Evolutionary conservation across 2,113 vertebrate genomes (phyloP), one percentile per base, ranked within the genome.

Genomic region (Sarotherodon lohbergeri): DNA sequence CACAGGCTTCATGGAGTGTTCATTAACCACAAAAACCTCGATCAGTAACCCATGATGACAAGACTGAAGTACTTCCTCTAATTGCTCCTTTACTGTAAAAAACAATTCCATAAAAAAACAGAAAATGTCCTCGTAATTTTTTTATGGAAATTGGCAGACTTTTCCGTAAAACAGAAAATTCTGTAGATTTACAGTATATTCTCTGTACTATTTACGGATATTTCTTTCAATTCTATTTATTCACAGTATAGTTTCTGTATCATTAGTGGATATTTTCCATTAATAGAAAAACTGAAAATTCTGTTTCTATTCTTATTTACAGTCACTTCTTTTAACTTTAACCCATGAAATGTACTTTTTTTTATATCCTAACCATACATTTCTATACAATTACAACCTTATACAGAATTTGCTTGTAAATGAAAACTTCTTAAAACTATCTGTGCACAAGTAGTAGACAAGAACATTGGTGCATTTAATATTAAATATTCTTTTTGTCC

Each of bases 221-320:
- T 39, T 39, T 39, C 36, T 8, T 39, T 9, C 8, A 39, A 39
- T 39, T 9, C 36, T 7, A 3, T 7, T 34, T 34, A 34, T 36
- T 63, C 32, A n/a, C 0, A 0, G 19, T 0, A 66, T 39, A 3
- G 1, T 66, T n/a, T 66, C 34, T 66, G 17, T 39, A 39, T 66
- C 61, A 66, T 66, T n/a, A 66, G 1, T 12, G 17, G 34, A 66
- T 0, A 66, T 39, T 66, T 66, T 1, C 34, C 34, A 13, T 39
- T 66, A 39, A 39, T n/a, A 66, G 17, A 66, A 66, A 39, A 66
- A 39, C 10, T n/a, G 17, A 0, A 66, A 66, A 66, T 66, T 39
- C 61, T 39, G 61, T 39, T 66, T 66, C 61, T 12, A 39, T 66
- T 7, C 10, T 39, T 66, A n/a, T 66, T 66, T 66, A n/a, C 6